These are phyloP conservation scores for Drosophila cognata DNA, from an alignment of 2,888 invertebrate genomes.

Conservation along the genomic window DNA sequence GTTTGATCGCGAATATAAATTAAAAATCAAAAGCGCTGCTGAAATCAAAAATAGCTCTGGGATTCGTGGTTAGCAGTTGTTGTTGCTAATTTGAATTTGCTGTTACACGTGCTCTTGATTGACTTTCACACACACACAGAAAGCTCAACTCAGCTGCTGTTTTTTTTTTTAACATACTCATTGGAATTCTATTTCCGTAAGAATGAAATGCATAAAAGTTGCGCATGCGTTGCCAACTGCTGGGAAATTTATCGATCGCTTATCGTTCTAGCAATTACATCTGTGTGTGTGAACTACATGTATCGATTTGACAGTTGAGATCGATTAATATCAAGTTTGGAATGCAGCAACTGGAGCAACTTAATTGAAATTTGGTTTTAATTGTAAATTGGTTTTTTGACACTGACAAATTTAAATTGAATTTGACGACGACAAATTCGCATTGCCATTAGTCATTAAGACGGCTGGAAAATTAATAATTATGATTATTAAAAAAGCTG, in stretches of 20 bases:
- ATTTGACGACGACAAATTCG: slow-evolving; percentile 21
- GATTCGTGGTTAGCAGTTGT: slow-evolving; percentile 10
- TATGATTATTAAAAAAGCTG: slow-evolving; percentile 30
- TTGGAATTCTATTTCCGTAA: slow-evolving; percentile 60
- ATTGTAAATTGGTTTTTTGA: too few relatives aligned
- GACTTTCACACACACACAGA: slow-evolving; percentile 65
- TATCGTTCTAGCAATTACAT: slow-evolving; percentile 2
- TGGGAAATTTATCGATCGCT: background rate
- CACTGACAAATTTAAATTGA: background rate
- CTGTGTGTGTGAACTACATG: background rate
- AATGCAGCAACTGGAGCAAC: background rate
- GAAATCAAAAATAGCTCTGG: slow-evolving; percentile 6
- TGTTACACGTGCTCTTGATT: slow-evolving; percentile 78
- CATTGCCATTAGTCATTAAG: slow-evolving; percentile 25
- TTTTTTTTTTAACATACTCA: slow-evolving; percentile 27
- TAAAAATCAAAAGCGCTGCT: slow-evolving; percentile 16
- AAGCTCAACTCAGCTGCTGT: slow-evolving; percentile 14
- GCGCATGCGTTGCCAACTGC: slow-evolving; percentile 34
- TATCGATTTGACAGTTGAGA: slow-evolving; percentile 22
- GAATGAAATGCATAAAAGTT: slow-evolving; percentile 33
- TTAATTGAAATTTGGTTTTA: background rate
- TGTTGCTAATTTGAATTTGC: slow-evolving; percentile 26
- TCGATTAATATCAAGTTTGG: background rate
- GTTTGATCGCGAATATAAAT: slow-evolving; percentile 48
- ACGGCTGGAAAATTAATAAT: slow-evolving; percentile 36